Evolutionary conservation across 2,888 invertebrate species (phyloP).

Genomic region (Cotesia congregata): DNA sequence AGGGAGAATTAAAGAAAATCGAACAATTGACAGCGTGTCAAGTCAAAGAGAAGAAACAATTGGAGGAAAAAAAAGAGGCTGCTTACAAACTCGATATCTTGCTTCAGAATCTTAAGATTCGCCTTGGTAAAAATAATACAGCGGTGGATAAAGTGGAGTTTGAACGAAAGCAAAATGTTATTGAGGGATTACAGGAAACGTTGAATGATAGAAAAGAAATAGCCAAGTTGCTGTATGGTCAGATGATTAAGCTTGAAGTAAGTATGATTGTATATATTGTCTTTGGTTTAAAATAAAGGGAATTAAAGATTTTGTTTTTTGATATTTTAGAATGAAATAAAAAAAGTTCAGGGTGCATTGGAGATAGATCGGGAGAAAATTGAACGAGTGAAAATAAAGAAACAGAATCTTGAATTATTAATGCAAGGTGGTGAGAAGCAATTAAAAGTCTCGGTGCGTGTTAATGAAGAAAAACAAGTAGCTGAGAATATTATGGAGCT

Average conservation of each 20-base stretch:
- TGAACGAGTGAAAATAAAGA: constrained; percentile 70
- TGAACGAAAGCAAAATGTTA: constrained; percentile 69
- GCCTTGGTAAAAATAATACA: constrained; percentile 57
- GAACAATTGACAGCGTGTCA: constrained; percentile 52
- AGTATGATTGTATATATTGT: constrained; percentile 16
- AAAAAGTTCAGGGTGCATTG: constrained; percentile 71
- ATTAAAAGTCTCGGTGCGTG: constrained; percentile 68
- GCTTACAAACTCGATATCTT: constrained; percentile 59
- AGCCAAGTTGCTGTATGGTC: constrained; percentile 70
- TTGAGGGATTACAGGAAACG: constrained; percentile 70
- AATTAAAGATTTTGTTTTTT: constrained; percentile 13
- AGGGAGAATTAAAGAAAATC: constrained; percentile 54
- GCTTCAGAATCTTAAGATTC: constrained; percentile 59
- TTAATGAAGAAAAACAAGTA: constrained; percentile 75
- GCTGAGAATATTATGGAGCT: constrained; percentile 79
- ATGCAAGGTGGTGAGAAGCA: constrained; percentile 76
- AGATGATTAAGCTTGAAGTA: constrained; percentile 73
- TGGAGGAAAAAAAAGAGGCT: constrained; percentile 56
- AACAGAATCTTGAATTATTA: constrained; percentile 73
- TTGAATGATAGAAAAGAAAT: constrained; percentile 69
- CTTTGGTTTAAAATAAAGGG: background rate
- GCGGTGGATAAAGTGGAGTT: constrained; percentile 62
- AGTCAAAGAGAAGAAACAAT: constrained; percentile 53
- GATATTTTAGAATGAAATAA: constrained; percentile 71
- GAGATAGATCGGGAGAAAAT: constrained; percentile 70